Base-by-base conservation (phyloP, 2,888 invertebrate genomes). In the Pterobdella sp. region DNA sequence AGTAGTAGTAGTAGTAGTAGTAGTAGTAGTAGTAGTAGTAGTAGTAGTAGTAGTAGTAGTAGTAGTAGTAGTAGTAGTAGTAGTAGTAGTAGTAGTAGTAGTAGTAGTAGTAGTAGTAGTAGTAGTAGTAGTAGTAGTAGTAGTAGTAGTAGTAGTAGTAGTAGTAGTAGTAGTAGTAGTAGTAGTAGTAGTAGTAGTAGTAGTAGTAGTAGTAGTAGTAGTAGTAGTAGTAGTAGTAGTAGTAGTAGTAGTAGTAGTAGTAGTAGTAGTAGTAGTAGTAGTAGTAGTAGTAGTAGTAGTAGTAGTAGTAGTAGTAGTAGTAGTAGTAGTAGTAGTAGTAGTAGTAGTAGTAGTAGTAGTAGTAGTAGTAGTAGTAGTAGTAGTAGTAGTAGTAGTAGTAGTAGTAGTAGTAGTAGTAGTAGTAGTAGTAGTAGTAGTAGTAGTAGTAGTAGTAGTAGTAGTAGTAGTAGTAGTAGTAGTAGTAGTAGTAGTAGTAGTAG, bases 11-110 rank as follows among this genome's bases (percentile, higher is more conserved):
- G 63, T 4, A 31, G 26, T 31, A 63, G 63, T 63, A 63, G 31
- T 63, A 63, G 63, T 63, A 63, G 63, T 63, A 63, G 63, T 63
- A 63, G 63, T 63, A 63, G 63, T 63, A 63, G 31, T 63, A 63
- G 63, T 63, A 63, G 63, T 63, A 63, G 63, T 63, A 63, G 63
- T 63, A 63, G 63, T 63, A 63, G 63, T 63, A 63, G 63, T 63
- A 63, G 63, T 63, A 63, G 63, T 63, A 63, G 63, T 63, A 63
- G 63, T 63, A 63, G 63, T 63, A 63, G 63, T 63, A 63, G 63
- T 63, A 63, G 63, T 63, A 63, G 63, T 63, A 63, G 63, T 63
- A 63, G 63, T 63, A 63, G 63, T 63, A 63, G 63, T 63, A 63
- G 63, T n/a, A 26, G 63, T 63, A 63, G 63, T n/a, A 63, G 63